Conservation (phyloP, 1,140 invertebrate genomes). For the Calosoma granatense region DNA sequence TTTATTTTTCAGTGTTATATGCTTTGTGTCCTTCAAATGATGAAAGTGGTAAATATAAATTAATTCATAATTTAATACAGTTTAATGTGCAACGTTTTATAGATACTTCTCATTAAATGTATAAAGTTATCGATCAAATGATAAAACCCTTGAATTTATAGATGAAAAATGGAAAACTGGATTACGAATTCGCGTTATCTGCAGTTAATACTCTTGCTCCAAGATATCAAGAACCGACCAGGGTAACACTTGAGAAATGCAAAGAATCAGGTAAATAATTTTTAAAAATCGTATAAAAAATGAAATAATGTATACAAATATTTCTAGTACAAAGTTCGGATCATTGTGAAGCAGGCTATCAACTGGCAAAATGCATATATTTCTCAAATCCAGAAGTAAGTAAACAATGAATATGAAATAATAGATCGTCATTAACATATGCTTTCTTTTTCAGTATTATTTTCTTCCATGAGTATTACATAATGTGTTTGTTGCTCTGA, state of each 20-base stretch:
- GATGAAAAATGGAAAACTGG: constrained; percentile 40
- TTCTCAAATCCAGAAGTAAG: background rate
- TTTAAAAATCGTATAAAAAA: no score
- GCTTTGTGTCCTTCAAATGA: constrained; percentile 41
- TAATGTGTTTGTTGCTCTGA: background rate
- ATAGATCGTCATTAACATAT: no score
- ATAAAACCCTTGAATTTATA: no score
- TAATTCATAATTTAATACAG: background rate
- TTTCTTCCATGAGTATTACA: background rate
- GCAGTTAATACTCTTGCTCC: constrained; percentile 23
- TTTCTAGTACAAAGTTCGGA: no score
- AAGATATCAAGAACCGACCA: background rate
- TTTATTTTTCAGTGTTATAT: constrained; percentile 36
- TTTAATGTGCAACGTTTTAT: no score
- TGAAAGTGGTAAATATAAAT: constrained; percentile 35
- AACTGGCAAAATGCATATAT: background rate
- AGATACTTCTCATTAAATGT: constrained; percentile 11
- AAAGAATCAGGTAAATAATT: background rate
- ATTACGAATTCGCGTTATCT: constrained; percentile 36
- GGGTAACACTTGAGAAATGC: background rate
- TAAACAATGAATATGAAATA: no score
- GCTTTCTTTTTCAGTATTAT: background rate
- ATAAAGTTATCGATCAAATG: no score
- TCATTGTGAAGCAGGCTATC: background rate
- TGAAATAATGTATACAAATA: no score